Conservation (phyloP, 2,113 vertebrate species). For the Trichomycterus rosablanca region DNA sequence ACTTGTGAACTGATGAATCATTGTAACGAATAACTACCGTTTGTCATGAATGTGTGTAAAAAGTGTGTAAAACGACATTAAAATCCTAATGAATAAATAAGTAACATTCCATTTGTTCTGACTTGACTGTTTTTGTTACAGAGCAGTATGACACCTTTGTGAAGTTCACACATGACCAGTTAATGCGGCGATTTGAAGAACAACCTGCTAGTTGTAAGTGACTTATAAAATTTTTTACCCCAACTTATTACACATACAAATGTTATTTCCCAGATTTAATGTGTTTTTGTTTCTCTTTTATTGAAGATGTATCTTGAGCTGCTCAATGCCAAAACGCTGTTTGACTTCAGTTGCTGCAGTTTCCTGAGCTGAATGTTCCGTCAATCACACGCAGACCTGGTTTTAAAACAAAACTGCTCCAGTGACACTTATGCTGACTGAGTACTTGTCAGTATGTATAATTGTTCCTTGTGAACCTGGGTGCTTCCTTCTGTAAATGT, state of each 20-base stretch:
- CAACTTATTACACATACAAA: neutral
- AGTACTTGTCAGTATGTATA: slow-evolving; percentile 88
- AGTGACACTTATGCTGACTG: slow-evolving; percentile 83
- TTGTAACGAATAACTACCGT: no score
- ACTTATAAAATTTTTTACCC: slow-evolving; percentile 4
- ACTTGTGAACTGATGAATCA: no score
- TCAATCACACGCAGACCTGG: slow-evolving; percentile 78
- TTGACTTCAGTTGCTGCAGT: slow-evolving; percentile 77
- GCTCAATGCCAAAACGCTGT: slow-evolving; percentile 65
- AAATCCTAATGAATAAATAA: no score
- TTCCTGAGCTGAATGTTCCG: slow-evolving; percentile 59
- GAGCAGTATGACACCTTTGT: slow-evolving; percentile 99
- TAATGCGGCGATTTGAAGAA: slow-evolving; percentile 98
- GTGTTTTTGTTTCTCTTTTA: slow-evolving; percentile 37
- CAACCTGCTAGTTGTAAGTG: slow-evolving; percentile 98
- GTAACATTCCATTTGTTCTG: no score
- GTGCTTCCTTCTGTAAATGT: slow-evolving; percentile 87
- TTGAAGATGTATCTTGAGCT: slow-evolving; percentile 89
- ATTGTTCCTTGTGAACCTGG: slow-evolving; percentile 85
- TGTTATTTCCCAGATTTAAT: neutral
- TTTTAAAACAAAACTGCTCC: slow-evolving; percentile 80
- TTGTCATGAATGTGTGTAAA: no score
- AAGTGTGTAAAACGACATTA: no score
- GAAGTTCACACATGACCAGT: slow-evolving; percentile 97
- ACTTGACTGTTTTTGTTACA: slow-evolving; percentile 50